These are phyloP conservation scores for Drosophila planitibia DNA, from an alignment of 2,888 invertebrate species.

Conservation along the genomic window DNA sequence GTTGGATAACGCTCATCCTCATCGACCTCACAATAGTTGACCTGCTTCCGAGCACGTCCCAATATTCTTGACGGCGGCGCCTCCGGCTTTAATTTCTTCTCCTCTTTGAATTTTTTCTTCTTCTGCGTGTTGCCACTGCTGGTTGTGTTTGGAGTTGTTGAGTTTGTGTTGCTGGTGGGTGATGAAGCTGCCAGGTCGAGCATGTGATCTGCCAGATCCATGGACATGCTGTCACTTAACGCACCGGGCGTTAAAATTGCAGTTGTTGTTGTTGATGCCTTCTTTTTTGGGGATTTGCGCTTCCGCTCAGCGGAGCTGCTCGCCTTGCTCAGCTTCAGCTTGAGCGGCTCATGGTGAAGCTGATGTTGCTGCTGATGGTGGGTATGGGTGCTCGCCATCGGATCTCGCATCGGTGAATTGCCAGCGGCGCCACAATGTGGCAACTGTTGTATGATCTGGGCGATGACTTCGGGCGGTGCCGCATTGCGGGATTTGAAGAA, in stretches of 20 bases:
- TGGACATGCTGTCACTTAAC: conserved; percentile 53
- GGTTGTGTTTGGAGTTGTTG: conserved; percentile 34
- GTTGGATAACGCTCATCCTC: conserved; percentile 84
- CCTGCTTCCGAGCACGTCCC: conserved; percentile 87
- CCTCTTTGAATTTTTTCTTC: conserved; percentile 83
- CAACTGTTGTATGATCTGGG: conserved; percentile 84
- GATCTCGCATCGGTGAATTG: conserved; percentile 83
- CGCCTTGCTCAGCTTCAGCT: conserved; percentile 82
- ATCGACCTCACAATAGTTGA: conserved; percentile 88
- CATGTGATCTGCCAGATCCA: conserved; percentile 42
- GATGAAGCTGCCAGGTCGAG: conserved; percentile 40
- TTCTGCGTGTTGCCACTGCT: conserved; percentile 33
- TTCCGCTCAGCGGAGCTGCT: conserved; percentile 82
- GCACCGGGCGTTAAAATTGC: conserved; percentile 64
- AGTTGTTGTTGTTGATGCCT: conserved; percentile 39
- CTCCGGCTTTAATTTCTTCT: conserved; percentile 83
- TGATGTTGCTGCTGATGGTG: conserved; percentile 16
- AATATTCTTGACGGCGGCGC: conserved; percentile 83
- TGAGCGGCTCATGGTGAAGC: conserved; percentile 77
- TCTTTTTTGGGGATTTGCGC: conserved; percentile 80
- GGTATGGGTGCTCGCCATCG: conserved; percentile 42
- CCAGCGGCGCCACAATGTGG: conserved; percentile 77
- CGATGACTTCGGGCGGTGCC: conserved; percentile 86
- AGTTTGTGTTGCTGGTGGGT: conserved; percentile 23
- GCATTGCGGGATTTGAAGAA: conserved; percentile 94